phyloP scores from a whole-genome alignment of 2,888 invertebrate species.

The Lasiommata megera region DNA sequence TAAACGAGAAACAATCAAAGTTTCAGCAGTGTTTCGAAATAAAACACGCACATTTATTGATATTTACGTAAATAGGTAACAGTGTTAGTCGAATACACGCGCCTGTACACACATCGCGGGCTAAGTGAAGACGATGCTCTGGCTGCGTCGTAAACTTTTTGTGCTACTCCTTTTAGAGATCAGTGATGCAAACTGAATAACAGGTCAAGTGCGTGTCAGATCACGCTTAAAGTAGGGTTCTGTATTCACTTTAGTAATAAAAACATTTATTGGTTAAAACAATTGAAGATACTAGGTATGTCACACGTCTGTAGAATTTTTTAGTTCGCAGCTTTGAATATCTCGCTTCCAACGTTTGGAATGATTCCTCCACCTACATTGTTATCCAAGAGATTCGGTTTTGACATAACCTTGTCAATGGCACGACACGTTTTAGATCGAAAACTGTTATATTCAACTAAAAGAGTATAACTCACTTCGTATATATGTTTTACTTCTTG shows the following conservation, averaged over 20 bases:
- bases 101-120: conserved; percentile 27
- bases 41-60: neutral
- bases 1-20: neutral
- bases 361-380: too few relatives aligned
- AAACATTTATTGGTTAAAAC: neutral
- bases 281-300: too few relatives aligned
- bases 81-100: conserved; percentile 13
- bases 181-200: conserved; percentile 7
- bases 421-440: too few relatives aligned
- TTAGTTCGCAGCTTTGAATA: too few relatives aligned
- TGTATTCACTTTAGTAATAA: neutral
- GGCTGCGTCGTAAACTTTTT: conserved; percentile 32
- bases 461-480: too few relatives aligned
- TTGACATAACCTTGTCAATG: too few relatives aligned
- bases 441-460: too few relatives aligned
- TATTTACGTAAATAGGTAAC: neutral
- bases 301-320: too few relatives aligned
- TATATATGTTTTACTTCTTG: too few relatives aligned
- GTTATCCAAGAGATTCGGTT: too few relatives aligned
- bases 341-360: too few relatives aligned
- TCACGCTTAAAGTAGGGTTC: neutral
- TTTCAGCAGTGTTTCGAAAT: neutral
- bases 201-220: neutral
- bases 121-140: conserved; percentile 32
- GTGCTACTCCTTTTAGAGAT: conserved; percentile 26